These are phyloP conservation scores for Sinosuthora webbiana DNA, from an alignment of 2,113 vertebrate genomes.

Conservation along the genomic window DNA sequence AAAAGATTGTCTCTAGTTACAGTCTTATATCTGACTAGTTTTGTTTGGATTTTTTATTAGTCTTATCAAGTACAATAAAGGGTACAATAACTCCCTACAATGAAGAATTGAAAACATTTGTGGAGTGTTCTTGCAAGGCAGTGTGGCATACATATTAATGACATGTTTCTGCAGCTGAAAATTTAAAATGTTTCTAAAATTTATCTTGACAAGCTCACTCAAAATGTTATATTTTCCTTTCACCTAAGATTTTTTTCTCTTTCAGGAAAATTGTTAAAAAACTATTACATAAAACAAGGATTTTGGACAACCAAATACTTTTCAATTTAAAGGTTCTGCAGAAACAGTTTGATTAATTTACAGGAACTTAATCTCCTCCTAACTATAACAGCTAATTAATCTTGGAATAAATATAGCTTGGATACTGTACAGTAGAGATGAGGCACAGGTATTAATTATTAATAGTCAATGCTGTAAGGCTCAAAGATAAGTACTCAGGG, in stretches of 20 bases:
- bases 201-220: neutral
- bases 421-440: neutral
- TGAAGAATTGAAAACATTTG: neutral
- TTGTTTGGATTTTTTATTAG: neutral
- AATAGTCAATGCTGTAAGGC: neutral
- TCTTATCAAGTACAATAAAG: neutral
- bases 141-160: neutral
- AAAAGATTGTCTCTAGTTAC: neutral
- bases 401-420: slow-evolving; percentile 24
- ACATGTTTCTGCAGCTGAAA: neutral
- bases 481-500: slow-evolving; percentile 29
- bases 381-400: slow-evolving; percentile 27
- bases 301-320: neutral
- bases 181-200: neutral
- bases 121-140: neutral
- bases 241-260: neutral
- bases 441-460: slow-evolving; percentile 47
- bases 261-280: neutral
- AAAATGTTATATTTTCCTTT: neutral
- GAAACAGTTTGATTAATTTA: neutral
- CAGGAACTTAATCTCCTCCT: neutral
- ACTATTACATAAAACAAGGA: neutral
- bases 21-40: neutral
- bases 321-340: neutral
- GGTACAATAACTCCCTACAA: neutral